These are phyloP conservation scores for Sciurus carolinensis DNA, from an alignment of 2,797 vertebrate species.

Conservation along the genomic window DNA sequence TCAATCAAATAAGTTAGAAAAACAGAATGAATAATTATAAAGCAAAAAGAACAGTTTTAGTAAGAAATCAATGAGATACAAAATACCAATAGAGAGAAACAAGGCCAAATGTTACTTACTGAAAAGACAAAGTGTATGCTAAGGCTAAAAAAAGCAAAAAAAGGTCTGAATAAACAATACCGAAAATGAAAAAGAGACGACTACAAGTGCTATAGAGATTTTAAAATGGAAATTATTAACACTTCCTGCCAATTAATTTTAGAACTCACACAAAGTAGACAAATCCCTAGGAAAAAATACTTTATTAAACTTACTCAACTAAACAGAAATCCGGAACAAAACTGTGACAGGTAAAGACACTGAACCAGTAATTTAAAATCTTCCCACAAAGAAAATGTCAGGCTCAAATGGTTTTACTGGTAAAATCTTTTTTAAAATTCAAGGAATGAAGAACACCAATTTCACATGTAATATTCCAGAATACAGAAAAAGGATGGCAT, in stretches of 20 bases:
- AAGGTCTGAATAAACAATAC: constrained; percentile 27
- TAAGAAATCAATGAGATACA: constrained; percentile 25
- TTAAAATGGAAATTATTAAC: not conserved
- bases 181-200: constrained; percentile 1
- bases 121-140: constrained; percentile 41
- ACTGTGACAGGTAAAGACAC: not conserved
- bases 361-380: constrained; percentile 19
- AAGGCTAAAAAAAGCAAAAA: constrained; percentile 41
- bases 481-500: not conserved
- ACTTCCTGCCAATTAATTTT: constrained; percentile 52
- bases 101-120: constrained; percentile 9
- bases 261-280: constrained; percentile 50
- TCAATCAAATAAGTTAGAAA: constrained; percentile 29
- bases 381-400: constrained; percentile 50
- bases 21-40: constrained; percentile 18
- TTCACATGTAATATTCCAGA: constrained; percentile 10
- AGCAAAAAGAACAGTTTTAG: constrained; percentile 21
- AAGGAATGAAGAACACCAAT: constrained; percentile 29
- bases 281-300: constrained; percentile 42
- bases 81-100: not conserved
- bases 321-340: constrained; percentile 52
- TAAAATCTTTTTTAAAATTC: constrained; percentile 30
- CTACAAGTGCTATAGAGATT: not conserved
- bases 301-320: constrained; percentile 49
- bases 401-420: not conserved